Evolutionary conservation across 2,888 invertebrate genomes (phyloP).

Genomic region (Ectropis crepuscularia): DNA sequence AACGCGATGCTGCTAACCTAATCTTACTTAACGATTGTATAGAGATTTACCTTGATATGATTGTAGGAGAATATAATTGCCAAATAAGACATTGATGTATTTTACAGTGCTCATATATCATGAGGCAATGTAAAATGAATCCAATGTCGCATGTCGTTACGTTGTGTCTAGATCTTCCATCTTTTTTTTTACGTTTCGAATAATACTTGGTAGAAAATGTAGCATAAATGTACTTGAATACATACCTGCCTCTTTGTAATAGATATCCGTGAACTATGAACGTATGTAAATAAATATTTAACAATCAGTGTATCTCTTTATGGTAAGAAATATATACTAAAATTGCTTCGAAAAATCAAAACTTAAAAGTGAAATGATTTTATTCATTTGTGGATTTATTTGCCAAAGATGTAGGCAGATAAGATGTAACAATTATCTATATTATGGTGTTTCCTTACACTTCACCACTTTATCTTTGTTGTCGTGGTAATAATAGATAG

Average conservation of each 20-base stretch:
- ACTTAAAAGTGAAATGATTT: too few relatives aligned
- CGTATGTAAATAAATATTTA: too few relatives aligned
- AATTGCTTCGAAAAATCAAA: too few relatives aligned
- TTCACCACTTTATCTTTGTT: too few relatives aligned
- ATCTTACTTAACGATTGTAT: not conserved
- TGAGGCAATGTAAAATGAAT: not conserved
- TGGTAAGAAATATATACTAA: too few relatives aligned
- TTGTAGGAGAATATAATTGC: conserved; percentile 23
- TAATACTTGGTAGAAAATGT: conserved; percentile 6
- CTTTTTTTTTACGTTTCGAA: not conserved
- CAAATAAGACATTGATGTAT: conserved; percentile 38
- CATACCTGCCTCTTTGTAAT: not conserved
- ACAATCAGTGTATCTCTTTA: too few relatives aligned
- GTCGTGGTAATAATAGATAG: too few relatives aligned
- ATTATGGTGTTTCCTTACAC: too few relatives aligned
- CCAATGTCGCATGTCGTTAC: conserved; percentile 22
- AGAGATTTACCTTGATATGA: conserved; percentile 6
- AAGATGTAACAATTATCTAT: too few relatives aligned
- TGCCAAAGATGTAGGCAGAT: too few relatives aligned
- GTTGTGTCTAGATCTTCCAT: conserved; percentile 52
- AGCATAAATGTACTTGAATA: not conserved
- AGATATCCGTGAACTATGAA: not conserved
- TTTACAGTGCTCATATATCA: conserved; percentile 3
- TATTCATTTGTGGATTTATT: too few relatives aligned
- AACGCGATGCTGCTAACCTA: not conserved